A percentile compares a stretch with the other conserved stretches of the same genome.
These are phyloP conservation scores for Caradrina kadenii DNA, from an alignment of 2,888 invertebrate genomes.

Conservation along the genomic window DNA sequence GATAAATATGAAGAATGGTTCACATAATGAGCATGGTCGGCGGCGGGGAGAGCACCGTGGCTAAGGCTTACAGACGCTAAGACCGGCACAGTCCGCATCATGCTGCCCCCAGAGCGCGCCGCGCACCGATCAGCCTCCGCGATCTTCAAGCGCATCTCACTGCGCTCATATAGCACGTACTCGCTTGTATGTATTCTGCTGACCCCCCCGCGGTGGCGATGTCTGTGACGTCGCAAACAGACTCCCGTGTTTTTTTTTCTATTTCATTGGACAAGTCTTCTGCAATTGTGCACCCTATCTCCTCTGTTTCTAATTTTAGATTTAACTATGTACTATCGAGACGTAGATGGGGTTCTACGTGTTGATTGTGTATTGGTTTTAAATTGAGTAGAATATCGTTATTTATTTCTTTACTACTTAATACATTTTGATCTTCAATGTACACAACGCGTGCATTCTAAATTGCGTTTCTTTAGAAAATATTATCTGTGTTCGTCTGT, in stretches of 20 bases:
- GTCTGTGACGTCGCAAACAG: conserved; percentile 15
- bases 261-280: conserved; percentile 1
- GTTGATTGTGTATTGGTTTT: conserved; percentile 19
- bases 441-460: conserved; percentile 17
- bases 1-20: conserved; percentile 65
- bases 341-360: background rate
- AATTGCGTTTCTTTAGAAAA: background rate
- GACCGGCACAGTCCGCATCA: conserved; percentile 79
- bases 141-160: conserved; percentile 85
- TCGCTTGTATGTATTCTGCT: conserved; percentile 85
- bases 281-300: conserved; percentile 18
- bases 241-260: conserved; percentile 25
- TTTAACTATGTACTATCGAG: background rate
- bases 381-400: conserved; percentile 4
- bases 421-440: background rate
- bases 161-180: conserved; percentile 86
- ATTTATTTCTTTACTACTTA: background rate
- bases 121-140: conserved; percentile 85
- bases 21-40: conserved; percentile 67
- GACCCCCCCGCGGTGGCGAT: background rate
- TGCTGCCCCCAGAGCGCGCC: conserved; percentile 87
- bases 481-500: conserved; percentile 14
- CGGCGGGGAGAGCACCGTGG: conserved; percentile 79
- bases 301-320: conserved; percentile 22
- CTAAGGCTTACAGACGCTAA: conserved; percentile 24